Base-by-base conservation (phyloP, 2,888 invertebrate species). In the Ganaspis brasiliensis region DNA sequence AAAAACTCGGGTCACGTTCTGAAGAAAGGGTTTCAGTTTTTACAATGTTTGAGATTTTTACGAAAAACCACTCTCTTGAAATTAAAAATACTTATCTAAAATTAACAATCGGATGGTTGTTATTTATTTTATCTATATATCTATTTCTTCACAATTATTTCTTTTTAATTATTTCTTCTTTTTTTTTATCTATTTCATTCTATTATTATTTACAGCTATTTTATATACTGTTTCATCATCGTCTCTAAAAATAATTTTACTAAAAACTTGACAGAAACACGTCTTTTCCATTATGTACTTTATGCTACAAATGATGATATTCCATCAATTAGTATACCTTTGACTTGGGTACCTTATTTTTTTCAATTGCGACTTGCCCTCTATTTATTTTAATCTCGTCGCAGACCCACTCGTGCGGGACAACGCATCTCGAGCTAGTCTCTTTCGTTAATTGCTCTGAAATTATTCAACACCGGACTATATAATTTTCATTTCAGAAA, bases 1-100 rank as follows among this genome's bases (percentile, higher is more conserved):
- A 77, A 80, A 79, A 82, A 79, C 80, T 82, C 80, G 80, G 79
- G 75, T 79, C 82, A 74, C 80, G 80, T 80, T 80, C 74, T 75
- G 79, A 72, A 74, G 77, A 80, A 79, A 79, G 79, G 74, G 75
- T 77, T 76, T 76, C 77, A 72, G 63, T 63, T 63, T 63, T 63
- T 63, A 63, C 16, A 40, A 6, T 40, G 19, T 10, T 14, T 10
- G 63, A 63, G 37, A 63, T 63, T 63, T 63, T 63, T 63, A 35
- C 21, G 63, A 63, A 40, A 40, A 63, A 37, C 35, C 37, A 6
- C 40, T 40, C 63, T 10, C n/a, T 37, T 21, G 21, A 21, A 63
- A 63, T 63, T 63, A 37, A 63, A 35, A 63, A 40, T 63, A 63
- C 21, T 63, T 61, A 6, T 63, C 40, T 63, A 14, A 40, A 40